Conservation (phyloP, 2,888 invertebrate species). For the Cataglyphis livida region DNA sequence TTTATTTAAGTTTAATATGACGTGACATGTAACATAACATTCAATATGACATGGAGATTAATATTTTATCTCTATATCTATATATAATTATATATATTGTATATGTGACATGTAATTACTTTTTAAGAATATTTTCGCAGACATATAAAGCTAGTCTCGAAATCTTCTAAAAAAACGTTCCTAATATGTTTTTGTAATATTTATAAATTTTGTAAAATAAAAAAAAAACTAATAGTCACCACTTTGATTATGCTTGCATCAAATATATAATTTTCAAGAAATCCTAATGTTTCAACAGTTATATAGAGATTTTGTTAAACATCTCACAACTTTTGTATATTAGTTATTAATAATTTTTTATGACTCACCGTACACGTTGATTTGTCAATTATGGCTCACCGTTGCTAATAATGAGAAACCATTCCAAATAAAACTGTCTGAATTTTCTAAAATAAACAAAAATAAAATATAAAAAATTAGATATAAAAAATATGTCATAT, state of each 20-base stretch:
- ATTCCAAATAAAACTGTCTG: background rate
- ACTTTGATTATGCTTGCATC: background rate
- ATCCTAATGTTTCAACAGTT: background rate
- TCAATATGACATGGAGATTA: background rate
- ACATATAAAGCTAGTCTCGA: background rate
- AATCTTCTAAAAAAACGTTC: background rate
- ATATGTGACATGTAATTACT: background rate
- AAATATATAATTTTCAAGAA: background rate
- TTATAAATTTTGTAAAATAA: background rate
- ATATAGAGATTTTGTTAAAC: background rate
- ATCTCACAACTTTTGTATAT: background rate
- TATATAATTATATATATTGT: background rate
- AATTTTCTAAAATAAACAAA: background rate
- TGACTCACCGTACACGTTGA: background rate
- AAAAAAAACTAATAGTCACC: background rate
- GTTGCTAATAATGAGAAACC: background rate
- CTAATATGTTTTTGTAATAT: background rate
- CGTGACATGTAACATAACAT: background rate
- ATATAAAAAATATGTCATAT: background rate
- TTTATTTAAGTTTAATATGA: background rate
- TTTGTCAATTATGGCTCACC: no score
- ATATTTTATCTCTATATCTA: background rate
- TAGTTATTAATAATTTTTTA: conserved; percentile 32
- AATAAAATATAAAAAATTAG: background rate
- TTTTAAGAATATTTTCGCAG: background rate